Base-by-base conservation (phyloP, 2,113 vertebrate species). In the Athene noctua region DNA sequence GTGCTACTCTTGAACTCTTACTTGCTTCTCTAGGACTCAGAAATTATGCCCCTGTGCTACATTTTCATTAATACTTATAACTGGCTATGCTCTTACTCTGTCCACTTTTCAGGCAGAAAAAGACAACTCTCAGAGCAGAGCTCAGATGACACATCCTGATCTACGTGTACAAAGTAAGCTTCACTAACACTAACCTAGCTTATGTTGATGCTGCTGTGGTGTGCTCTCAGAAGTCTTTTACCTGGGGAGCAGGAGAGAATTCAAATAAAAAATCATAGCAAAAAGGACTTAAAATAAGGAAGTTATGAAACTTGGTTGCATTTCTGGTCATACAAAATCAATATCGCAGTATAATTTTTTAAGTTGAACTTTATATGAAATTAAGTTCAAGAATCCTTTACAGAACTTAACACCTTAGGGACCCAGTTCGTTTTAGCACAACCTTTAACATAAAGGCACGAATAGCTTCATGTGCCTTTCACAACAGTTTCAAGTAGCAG, bases 131-230 rank as follows among this genome's bases (percentile, higher is more conserved):
- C n/a, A 9, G 8, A 79, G 79, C 51, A 57, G 47, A 40, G 26
- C 20, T 90, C 40, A 51, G 70, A 10, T 46, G 55, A 47, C 23
- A 51, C 19, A 61, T 44, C 9, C 26, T 42, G 19, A 73, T 14
- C 15, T 21, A 54, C 4, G 1, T 0, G 2, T 19, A 58, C 47
- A 21, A 38, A 67, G 19, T 5, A 52, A 67, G 36, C 30, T 15
- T 55, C 61, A 29, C 12, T 68, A 67, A 32, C 4, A 5, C n/a
- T 81, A 38, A 46, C 4, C 11, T 1, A 27, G 19, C 11, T 77
- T 54, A 38, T 13, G 18, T 1, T 23, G 32, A 47, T 18, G n/a
- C 44, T n/a, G 19, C 15, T 20, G 38, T 15, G 36, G 32, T 52
- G 14, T 27, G 18, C 7, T 47, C 52, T 68, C 57, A 51, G 44